phyloP scores from a whole-genome alignment of 2,113 vertebrate species.

The Lepus europaeus region DNA sequence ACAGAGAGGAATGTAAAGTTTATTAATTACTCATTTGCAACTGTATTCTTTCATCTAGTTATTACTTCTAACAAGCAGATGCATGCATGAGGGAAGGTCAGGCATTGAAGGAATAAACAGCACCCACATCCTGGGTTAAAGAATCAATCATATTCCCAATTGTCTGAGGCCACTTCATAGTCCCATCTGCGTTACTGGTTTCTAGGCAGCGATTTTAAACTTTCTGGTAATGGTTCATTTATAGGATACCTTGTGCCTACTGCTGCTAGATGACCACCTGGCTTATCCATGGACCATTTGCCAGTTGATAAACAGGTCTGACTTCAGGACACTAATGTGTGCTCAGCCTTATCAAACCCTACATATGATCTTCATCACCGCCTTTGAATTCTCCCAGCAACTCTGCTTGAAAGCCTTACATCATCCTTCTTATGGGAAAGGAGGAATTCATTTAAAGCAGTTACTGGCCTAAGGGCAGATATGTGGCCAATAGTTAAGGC shows the following conservation, averaged over 20 bases:
- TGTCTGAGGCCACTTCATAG: slow-evolving; percentile 18
- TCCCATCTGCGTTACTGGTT: slow-evolving; percentile 37
- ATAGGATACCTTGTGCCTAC: neutral
- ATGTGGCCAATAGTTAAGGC: too few relatives aligned
- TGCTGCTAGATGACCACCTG: slow-evolving; percentile 59
- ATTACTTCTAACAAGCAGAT: slow-evolving; percentile 58
- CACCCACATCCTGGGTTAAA: neutral
- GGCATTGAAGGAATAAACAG: neutral
- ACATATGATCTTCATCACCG: neutral
- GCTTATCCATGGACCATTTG: slow-evolving; percentile 52
- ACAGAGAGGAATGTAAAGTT: slow-evolving; percentile 39
- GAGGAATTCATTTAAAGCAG: neutral
- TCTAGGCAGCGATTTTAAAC: slow-evolving; percentile 57
- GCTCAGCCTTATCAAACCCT: neutral
- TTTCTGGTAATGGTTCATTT: slow-evolving; percentile 48
- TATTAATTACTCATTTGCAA: slow-evolving; percentile 58
- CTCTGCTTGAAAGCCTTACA: neutral
- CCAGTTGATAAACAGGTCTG: slow-evolving; percentile 46
- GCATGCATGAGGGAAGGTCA: neutral
- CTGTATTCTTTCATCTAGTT: slow-evolving; percentile 14
- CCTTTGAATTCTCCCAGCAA: neutral
- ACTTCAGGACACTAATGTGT: neutral
- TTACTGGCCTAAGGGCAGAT: too few relatives aligned
- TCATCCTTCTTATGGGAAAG: slow-evolving; percentile 10
- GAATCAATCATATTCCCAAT: slow-evolving; percentile 50